Base-by-base conservation (phyloP, 1,140 invertebrate genomes). In the Drosophila nasuta region DNA sequence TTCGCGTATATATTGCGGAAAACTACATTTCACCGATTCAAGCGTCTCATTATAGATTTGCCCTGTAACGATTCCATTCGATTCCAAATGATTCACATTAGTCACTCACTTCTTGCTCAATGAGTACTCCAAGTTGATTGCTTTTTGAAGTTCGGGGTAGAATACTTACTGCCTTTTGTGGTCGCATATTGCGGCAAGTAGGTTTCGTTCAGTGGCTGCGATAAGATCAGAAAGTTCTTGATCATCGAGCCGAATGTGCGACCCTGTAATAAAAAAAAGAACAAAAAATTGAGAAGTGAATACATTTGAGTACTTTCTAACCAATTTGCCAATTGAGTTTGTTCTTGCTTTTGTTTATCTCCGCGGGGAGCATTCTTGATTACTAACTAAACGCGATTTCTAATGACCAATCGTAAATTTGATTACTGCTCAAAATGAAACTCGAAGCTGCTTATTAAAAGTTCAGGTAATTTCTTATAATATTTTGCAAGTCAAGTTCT, bases 1-100 rank as follows among this genome's bases (percentile, higher is more conserved):
- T 92, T 98, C 97, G 35, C 95, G 93, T 0, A 97, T 93, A 81
- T 98, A 98, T 65, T 97, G 96, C 0, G 97, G 97, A 93, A 95
- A 97, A 72, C 95, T 95, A 48, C 94, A 88, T 73, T 95, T 94
- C 25, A 96, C 95, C 60, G 93, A 94, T 1, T 93, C 93, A 1
- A 97, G 93, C 1, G 96, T 97, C 63, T 95, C 95, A 1, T 97
- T 95, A 79, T 97, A 98, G 6, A 96, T 94, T 62, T 93, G 89
- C 48, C 75, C 92, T 93, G 52, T 0, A 54, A 33, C 13, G 4
- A 41, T 43, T 8, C 20, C 20, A 25, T 25, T 25, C 20, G 20
- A 25, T 25, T 25, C 20, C 3, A 7, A 67, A 63, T 77, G n/a
- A 76, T 45, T 72, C 62, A 70, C n/a, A 64, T 33, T 20, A 62